Conservation (phyloP, 2,888 invertebrate genomes). For the Allacma fusca region DNA sequence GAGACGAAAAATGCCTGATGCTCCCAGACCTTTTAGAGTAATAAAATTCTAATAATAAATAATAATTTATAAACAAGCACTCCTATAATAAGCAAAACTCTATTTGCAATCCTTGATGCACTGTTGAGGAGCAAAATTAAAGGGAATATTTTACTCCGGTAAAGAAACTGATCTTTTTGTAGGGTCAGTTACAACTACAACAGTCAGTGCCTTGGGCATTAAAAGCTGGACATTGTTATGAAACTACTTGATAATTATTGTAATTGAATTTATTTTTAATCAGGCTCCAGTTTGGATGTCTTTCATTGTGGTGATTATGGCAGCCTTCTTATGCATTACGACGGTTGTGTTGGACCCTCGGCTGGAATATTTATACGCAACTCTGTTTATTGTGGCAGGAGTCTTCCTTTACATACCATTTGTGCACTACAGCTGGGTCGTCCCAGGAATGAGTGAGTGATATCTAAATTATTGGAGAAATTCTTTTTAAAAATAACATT, state of each 20-base stretch:
- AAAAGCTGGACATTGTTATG: too few relatives aligned
- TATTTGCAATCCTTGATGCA: neutral
- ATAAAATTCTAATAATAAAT: constrained; percentile 17
- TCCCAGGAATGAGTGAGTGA: constrained; percentile 62
- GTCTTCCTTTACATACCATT: constrained; percentile 66
- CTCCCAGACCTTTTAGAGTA: constrained; percentile 91
- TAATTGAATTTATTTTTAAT: too few relatives aligned
- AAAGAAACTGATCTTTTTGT: too few relatives aligned
- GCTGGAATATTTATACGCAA: constrained; percentile 66
- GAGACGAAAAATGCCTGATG: constrained; percentile 91
- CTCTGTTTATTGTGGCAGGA: constrained; percentile 65
- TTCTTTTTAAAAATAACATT: neutral
- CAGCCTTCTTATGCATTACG: constrained; percentile 65
- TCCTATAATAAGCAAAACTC: neutral
- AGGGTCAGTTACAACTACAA: too few relatives aligned
- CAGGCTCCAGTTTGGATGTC: constrained; percentile 65
- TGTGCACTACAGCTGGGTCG: constrained; percentile 63
- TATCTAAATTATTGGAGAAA: neutral
- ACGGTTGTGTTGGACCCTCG: constrained; percentile 65
- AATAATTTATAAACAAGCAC: neutral
- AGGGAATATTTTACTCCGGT: too few relatives aligned
- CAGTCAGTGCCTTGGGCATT: too few relatives aligned
- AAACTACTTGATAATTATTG: neutral
- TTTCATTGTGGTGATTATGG: constrained; percentile 64
- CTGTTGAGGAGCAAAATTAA: too few relatives aligned